Conservation (phyloP, 2,888 invertebrate species). For the Augochlorella aurata region DNA sequence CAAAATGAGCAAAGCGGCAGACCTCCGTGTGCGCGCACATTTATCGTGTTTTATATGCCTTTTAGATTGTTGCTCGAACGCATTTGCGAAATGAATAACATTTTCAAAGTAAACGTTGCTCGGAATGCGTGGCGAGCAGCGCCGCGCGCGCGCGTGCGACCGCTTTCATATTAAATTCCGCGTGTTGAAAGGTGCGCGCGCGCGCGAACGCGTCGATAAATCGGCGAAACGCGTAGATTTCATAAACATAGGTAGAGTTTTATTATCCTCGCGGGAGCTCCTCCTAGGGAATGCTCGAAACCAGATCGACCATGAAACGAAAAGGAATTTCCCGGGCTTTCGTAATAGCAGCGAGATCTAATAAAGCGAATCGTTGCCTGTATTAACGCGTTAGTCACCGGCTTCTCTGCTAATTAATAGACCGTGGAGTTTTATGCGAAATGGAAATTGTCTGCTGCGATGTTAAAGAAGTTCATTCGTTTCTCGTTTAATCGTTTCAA, state of each 20-base stretch:
- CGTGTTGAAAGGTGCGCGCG: constrained; percentile 6
- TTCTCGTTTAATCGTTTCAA: no score
- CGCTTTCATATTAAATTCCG: constrained; percentile 5
- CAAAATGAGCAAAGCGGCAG: constrained; percentile 38
- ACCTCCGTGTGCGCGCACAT: constrained; percentile 25
- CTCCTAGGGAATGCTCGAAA: not conserved
- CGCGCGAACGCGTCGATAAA: not conserved
- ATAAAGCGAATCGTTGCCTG: not conserved
- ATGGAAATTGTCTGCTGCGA: no score
- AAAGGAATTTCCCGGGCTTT: constrained; percentile 9
- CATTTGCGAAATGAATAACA: constrained; percentile 20
- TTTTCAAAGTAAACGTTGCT: constrained; percentile 27
- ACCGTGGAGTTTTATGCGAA: no score
- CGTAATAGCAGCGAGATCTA: constrained; percentile 24
- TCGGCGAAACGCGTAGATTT: not conserved
- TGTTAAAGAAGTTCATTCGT: no score
- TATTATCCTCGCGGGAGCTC: not conserved
- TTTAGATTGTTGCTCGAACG: constrained; percentile 38
- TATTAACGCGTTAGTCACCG: not conserved
- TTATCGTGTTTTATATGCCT: constrained; percentile 49
- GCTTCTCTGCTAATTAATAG: not conserved
- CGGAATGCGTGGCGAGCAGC: not conserved
- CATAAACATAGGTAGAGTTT: constrained; percentile 11
- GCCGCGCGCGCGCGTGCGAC: not conserved
- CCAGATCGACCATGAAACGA: constrained; percentile 8